These are phyloP conservation scores for Trissoscelio sp. DNA, from an alignment of 2,888 invertebrate genomes.

Conservation along the genomic window DNA sequence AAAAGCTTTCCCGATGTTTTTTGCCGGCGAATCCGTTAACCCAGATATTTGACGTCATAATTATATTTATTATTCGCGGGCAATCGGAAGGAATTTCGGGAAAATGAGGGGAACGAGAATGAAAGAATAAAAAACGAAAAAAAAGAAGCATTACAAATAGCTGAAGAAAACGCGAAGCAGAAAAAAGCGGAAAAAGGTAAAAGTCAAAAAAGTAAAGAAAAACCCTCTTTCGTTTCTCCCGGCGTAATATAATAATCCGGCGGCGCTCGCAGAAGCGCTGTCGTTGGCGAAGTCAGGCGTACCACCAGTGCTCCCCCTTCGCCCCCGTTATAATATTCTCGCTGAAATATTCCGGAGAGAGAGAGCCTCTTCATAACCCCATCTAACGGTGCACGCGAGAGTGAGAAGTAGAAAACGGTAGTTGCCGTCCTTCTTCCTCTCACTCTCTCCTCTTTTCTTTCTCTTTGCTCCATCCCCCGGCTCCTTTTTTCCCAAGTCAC, in stretches of 20 bases:
- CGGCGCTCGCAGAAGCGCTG: conserved; percentile 71
- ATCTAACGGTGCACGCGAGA: conserved; percentile 71
- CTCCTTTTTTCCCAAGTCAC: conserved; percentile 59
- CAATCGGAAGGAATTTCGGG: background rate
- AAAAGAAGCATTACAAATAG: too few relatives aligned
- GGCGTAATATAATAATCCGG: conserved; percentile 76
- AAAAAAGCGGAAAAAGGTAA: conserved; percentile 32
- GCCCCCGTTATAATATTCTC: conserved; percentile 80
- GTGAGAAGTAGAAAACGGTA: conserved; percentile 47
- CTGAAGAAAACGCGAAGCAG: too few relatives aligned
- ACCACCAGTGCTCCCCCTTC: conserved; percentile 69
- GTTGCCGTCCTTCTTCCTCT: conserved; percentile 68
- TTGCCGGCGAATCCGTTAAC: conserved; percentile 31
- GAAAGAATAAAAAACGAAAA: conserved; percentile 12
- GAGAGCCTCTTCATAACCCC: conserved; percentile 71
- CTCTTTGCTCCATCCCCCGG: conserved; percentile 65
- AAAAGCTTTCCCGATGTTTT: background rate
- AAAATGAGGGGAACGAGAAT: background rate
- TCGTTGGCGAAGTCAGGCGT: conserved; percentile 75
- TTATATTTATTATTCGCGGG: conserved; percentile 17
- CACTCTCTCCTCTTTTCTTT: conserved; percentile 64
- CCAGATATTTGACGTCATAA: conserved; percentile 21
- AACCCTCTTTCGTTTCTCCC: conserved; percentile 57
- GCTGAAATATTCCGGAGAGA: conserved; percentile 80
- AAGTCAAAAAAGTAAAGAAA: conserved; percentile 55